Conservation (phyloP, 2,888 invertebrate species). For the Cerastis leucographa region DNA sequence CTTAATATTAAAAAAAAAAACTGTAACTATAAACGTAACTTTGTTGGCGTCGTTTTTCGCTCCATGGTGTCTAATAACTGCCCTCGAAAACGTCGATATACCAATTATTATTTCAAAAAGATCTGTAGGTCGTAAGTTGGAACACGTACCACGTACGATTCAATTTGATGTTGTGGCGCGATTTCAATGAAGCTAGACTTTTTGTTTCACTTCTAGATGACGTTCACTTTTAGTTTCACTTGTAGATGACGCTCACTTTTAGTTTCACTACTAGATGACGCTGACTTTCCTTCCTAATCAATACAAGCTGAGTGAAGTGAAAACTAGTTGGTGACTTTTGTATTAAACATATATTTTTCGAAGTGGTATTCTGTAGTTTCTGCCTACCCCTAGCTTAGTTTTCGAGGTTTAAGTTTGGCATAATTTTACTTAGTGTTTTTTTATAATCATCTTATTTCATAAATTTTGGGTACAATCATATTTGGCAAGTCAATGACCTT, state of each 20-base stretch:
- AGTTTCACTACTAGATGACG: neutral
- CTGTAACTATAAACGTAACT: too few species aligned
- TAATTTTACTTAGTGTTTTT: neutral
- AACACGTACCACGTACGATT: too few species aligned
- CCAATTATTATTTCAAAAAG: too few species aligned
- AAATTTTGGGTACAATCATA: neutral
- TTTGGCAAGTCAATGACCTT: slow-evolving; percentile 37
- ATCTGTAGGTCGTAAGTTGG: too few species aligned
- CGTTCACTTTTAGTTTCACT: neutral
- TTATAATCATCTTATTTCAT: neutral
- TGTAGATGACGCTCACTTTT: neutral
- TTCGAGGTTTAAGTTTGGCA: neutral
- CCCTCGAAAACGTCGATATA: too few species aligned
- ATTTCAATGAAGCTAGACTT: neutral
- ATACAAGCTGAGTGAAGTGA: neutral
- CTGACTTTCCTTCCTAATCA: neutral
- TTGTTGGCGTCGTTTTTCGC: too few species aligned
- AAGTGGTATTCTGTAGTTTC: neutral
- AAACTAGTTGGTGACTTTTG: neutral
- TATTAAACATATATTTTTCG: neutral
- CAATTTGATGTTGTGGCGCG: too few species aligned
- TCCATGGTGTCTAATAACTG: too few species aligned
- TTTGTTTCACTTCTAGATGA: neutral
- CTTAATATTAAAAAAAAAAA: too few species aligned
- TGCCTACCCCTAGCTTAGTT: neutral